Conservation (phyloP, 2,888 invertebrate genomes). For the Phaonia tiefii region DNA sequence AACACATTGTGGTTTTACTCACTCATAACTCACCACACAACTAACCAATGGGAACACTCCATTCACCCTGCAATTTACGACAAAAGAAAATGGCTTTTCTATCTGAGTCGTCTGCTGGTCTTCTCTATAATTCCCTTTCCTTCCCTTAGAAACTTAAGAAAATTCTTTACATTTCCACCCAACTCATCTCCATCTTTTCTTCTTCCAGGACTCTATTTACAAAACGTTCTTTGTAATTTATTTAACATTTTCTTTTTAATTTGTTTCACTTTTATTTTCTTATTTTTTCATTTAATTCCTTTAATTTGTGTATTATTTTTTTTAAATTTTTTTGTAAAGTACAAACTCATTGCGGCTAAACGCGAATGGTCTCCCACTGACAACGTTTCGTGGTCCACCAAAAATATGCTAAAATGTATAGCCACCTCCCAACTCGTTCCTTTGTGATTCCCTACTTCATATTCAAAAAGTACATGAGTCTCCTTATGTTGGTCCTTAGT, state of each 20-base stretch:
- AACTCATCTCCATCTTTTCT: neutral
- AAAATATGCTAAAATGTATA: slow-evolving; percentile 67
- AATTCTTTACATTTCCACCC: slow-evolving; percentile 7
- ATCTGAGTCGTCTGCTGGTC: neutral
- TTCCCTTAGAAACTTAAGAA: neutral
- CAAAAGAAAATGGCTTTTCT: slow-evolving; percentile 52
- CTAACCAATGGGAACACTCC: slow-evolving; percentile 18
- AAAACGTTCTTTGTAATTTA: slow-evolving; percentile 29
- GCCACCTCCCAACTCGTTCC: neutral
- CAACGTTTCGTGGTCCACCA: slow-evolving; percentile 71
- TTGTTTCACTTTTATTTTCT: slow-evolving; percentile 35
- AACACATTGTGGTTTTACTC: slow-evolving; percentile 74
- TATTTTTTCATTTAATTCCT: neutral
- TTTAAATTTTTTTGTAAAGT: slow-evolving; percentile 53
- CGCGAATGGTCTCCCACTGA: slow-evolving; percentile 72
- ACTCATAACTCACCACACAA: slow-evolving; percentile 16
- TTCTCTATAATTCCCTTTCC: neutral
- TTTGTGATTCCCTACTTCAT: neutral
- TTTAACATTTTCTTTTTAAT: slow-evolving; percentile 34
- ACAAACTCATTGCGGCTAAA: slow-evolving; percentile 70
- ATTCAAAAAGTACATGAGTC: neutral
- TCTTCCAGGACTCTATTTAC: slow-evolving; percentile 4
- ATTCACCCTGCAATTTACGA: neutral
- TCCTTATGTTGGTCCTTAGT: neutral
- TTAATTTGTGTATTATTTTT: slow-evolving; percentile 12